A percentile compares a stretch with the other conserved stretches of the same genome.
Conservation (phyloP, 2,113 vertebrate species). For the Gopherus flavomarginatus region DNA sequence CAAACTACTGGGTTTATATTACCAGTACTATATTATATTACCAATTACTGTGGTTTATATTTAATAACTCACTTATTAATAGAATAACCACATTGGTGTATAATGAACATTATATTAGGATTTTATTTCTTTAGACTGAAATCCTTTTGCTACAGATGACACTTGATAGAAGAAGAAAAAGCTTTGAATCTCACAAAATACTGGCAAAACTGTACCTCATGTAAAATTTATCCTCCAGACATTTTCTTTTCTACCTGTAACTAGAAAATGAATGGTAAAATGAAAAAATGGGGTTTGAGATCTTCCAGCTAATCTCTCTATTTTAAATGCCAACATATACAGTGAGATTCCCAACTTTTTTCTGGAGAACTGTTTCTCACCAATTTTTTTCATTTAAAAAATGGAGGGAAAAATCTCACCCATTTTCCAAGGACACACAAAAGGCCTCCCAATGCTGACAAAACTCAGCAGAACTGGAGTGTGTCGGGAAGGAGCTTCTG, state of each 20-base stretch:
- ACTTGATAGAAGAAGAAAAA: not conserved
- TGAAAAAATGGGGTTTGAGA: constrained; percentile 41
- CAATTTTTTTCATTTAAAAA: constrained; percentile 47
- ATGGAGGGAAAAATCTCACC: constrained; percentile 40
- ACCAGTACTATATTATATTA: too few species aligned
- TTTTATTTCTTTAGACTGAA: constrained; percentile 16
- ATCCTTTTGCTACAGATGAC: not conserved
- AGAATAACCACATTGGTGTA: not conserved
- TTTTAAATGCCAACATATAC: constrained; percentile 61
- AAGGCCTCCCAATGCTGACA: not conserved
- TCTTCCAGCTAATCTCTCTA: constrained; percentile 25
- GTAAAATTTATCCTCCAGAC: constrained; percentile 57
- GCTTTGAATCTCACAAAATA: constrained; percentile 8
- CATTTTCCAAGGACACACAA: constrained; percentile 37
- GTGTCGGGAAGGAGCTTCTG: not conserved
- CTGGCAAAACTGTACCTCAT: not conserved
- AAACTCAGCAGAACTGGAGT: not conserved
- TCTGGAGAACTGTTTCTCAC: constrained; percentile 54
- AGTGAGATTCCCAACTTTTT: constrained; percentile 50
- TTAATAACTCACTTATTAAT: constrained; percentile 13
- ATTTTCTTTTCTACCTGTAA: not conserved
- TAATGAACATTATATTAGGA: constrained; percentile 19
- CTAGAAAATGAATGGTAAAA: constrained; percentile 61
- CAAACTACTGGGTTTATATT: not conserved
- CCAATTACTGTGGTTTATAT: constrained; percentile 10